Evolutionary conservation across 2,113 vertebrate genomes (phyloP), one percentile per base, ranked within the genome.

Genomic region (Deroptyus accipitrinus): DNA sequence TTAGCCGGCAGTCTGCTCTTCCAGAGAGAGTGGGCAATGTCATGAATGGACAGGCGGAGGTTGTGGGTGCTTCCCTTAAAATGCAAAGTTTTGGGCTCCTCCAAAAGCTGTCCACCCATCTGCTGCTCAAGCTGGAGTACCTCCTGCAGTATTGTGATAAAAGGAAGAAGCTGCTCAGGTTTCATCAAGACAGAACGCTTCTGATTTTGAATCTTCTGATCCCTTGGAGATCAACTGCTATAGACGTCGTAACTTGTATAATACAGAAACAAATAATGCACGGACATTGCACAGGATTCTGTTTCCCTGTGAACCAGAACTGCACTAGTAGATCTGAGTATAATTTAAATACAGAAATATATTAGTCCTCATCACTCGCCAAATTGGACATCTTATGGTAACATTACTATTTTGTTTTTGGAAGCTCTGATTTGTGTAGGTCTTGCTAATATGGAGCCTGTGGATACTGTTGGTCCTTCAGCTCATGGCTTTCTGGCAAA

Each of bases 1-100:
- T 99, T 99, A 68, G 99, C 99, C 83, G 99, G 97, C 81, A 99
- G 94, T 96, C 99, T 99, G 98, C 99, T 99, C 96, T 99, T 99
- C 99, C 99, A 99, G 79, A 99, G 98, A 63, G 98, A 98, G 95
- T 99, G 99, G 57, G 99, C 96, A 48, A 99, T 97, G 12, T 99
- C 99, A 5, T 99, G 99, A 91, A 99, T 97, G 2, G 99, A 99
- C 52, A 99, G 97, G 92, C 99, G 99, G 90, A 99, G 98, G 94
- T 99, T 99, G 92, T 99, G 99, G 88, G 98, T 98, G 95, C 99
- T 99, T 97, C 99, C 99, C 97, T 99, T 99, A 96, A 99, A 99
- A 97, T 98, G 98, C 94, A 99, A 98, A 70, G 98, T 98, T 97
- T 99, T 99, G 84, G 99, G 99, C 94, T 99, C 99, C 84, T 99